These are phyloP conservation scores for Philereme vetulata DNA, from an alignment of 2,888 invertebrate genomes.

Conservation along the genomic window DNA sequence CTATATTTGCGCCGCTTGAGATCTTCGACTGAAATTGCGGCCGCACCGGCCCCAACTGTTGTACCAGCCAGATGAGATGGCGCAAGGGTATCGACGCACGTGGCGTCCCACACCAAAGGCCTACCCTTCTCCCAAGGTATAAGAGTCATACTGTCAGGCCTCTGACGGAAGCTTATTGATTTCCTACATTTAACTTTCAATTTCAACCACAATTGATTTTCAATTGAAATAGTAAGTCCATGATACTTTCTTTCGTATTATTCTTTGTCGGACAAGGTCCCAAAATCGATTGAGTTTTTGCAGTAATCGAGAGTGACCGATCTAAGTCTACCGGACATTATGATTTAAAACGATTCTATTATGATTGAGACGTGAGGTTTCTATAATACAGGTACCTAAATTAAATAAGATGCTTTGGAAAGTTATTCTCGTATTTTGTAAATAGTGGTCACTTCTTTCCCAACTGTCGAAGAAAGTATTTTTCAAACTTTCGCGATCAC, in stretches of 20 bases:
- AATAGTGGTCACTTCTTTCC: background rate
- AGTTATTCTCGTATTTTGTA: background rate
- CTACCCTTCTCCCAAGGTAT: too few species aligned
- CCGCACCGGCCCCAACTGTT: too few species aligned
- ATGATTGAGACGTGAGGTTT: background rate
- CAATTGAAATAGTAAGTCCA: slow-evolving; percentile 10
- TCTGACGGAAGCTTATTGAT: slow-evolving; percentile 1
- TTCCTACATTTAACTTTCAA: slow-evolving; percentile 32
- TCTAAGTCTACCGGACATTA: slow-evolving; percentile 2
- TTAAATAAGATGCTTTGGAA: slow-evolving; percentile 2
- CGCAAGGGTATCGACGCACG: too few species aligned
- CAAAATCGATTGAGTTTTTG: slow-evolving; percentile 38
- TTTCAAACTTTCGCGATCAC: too few species aligned
- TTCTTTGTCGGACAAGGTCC: slow-evolving; percentile 19
- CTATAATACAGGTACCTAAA: slow-evolving; percentile 9
- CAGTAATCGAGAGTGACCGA: slow-evolving; percentile 26
- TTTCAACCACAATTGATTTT: slow-evolving; percentile 32
- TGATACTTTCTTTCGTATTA: slow-evolving; percentile 36
- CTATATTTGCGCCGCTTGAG: too few species aligned
- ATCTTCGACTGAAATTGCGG: too few species aligned
- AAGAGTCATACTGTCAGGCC: too few species aligned
- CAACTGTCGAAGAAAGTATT: background rate
- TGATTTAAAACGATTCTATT: slow-evolving; percentile 1
- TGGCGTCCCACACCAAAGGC: too few species aligned
- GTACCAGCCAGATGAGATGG: too few species aligned